phyloP scores from a whole-genome alignment of 1,140 invertebrate genomes.

The Plectrocnemia conspersa region DNA sequence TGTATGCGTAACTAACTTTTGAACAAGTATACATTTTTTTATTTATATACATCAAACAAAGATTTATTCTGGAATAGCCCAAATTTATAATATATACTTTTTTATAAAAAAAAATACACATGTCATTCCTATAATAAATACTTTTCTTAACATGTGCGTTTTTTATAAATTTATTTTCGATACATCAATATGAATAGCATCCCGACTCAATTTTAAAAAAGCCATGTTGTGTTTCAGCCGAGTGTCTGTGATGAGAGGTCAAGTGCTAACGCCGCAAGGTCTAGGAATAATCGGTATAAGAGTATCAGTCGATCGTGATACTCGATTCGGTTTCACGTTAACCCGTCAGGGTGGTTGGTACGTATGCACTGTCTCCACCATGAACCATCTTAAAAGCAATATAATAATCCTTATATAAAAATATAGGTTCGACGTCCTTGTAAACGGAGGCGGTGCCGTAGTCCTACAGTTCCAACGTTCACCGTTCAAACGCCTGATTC shows the following conservation, averaged over 20 bases:
- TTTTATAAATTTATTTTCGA: no score
- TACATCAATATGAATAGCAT: no score
- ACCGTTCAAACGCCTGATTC: conserved; percentile 80
- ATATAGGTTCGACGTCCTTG: conserved; percentile 92
- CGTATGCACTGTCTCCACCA: conserved; percentile 45
- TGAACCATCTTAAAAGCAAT: not conserved
- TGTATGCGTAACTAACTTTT: no score
- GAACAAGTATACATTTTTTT: no score
- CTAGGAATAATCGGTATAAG: conserved; percentile 93
- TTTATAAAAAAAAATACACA: no score
- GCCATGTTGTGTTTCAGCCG: conserved; percentile 63
- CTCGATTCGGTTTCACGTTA: conserved; percentile 92
- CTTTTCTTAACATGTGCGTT: no score
- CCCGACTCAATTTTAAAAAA: no score
- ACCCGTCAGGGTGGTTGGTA: conserved; percentile 92
- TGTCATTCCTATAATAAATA: no score
- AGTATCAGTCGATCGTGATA: conserved; percentile 90
- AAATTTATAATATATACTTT: no score
- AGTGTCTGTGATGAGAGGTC: conserved; percentile 96
- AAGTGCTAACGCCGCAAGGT: conserved; percentile 88
- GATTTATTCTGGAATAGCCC: no score
- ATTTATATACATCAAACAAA: no score
- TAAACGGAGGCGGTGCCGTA: conserved; percentile 97
- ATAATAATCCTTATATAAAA: not conserved
- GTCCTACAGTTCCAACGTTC: conserved; percentile 92